Base-by-base conservation (phyloP, 2,797 vertebrate genomes). In the Galaxias olidus region DNA sequence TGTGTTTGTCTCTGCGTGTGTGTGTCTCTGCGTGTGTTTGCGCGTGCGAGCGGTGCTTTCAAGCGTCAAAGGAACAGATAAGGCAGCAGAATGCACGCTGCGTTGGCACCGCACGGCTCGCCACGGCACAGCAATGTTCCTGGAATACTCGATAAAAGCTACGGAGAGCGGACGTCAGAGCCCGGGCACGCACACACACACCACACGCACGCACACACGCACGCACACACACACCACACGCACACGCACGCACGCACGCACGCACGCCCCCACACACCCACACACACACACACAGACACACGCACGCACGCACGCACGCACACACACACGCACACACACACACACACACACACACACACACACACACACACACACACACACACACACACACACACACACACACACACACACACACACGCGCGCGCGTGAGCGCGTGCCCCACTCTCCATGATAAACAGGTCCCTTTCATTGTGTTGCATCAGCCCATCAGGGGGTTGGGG, bases 401-500 rank as follows among this genome's bases (percentile, higher is more conserved):
- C 58, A n/a, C 48, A 40, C 69, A 67, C 74, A 75, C 14, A 42
- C 61, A 72, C 55, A 9, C 61, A 51, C 71, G 71, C 75, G 30
- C 13, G 62, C 75, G 72, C 41, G 52, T n/a, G n/a, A n/a, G n/a
- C n/a, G 59, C 66, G 78, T 76, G 80, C 77, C 79, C 79, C 41
- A 43, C 10, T 44, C 30, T 30, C 30, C 30, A 30, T 60, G 58
- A 60, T 20, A 45, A 86, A 68, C 82, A 88, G 87, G 88, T 82
- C 86, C 87, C 88, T 89, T 80, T 71, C 84, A 71, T 86, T 88
- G 88, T 89, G 89, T 88, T 84, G 76, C 79, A 65, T 74, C 78
- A 83, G 84, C 87, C 84, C 82, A 81, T 78, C 67, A 84, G 86
- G 72, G 77, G 82, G 80, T 84, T 80, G 70, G 71, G 78, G 57